Evolutionary conservation across 2,888 invertebrate genomes (phyloP).

Genomic region (Shargacucullia verbasci): DNA sequence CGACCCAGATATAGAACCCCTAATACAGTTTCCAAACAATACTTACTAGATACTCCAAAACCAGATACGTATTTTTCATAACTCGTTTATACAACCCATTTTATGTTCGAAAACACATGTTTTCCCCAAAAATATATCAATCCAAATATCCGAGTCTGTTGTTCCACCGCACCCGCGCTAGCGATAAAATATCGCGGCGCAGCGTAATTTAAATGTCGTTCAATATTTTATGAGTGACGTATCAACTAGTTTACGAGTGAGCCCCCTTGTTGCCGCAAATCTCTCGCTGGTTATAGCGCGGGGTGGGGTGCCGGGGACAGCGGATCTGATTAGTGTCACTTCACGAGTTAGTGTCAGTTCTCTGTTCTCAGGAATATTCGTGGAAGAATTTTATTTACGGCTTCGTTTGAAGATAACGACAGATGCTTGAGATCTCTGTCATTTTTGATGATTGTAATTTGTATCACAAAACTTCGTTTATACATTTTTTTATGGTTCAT

Average conservation of each 20-base stretch:
- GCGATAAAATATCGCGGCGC: slow-evolving; percentile 45
- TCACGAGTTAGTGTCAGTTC: no score
- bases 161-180: slow-evolving; percentile 19
- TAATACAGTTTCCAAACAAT: no score
- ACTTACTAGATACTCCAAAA: background rate
- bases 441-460: no score
- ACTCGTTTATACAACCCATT: slow-evolving; percentile 15
- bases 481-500: no score
- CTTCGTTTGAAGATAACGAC: no score
- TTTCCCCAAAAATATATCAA: slow-evolving; percentile 36
- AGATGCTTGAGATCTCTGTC: no score
- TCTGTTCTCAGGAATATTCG: no score
- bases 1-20: no score
- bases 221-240: slow-evolving; percentile 61
- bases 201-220: slow-evolving; percentile 56
- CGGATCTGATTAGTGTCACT: slow-evolving; percentile 13
- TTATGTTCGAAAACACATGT: slow-evolving; percentile 43
- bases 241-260: slow-evolving; percentile 67
- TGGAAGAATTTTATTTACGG: no score
- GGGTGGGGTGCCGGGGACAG: slow-evolving; percentile 42
- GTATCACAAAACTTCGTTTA: no score
- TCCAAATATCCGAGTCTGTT: slow-evolving; percentile 25
- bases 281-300: slow-evolving; percentile 57
- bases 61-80: background rate
- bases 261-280: slow-evolving; percentile 67